These are phyloP conservation scores for Pelvicachromis taeniatus DNA, from an alignment of 2,113 vertebrate species.

Conservation along the genomic window DNA sequence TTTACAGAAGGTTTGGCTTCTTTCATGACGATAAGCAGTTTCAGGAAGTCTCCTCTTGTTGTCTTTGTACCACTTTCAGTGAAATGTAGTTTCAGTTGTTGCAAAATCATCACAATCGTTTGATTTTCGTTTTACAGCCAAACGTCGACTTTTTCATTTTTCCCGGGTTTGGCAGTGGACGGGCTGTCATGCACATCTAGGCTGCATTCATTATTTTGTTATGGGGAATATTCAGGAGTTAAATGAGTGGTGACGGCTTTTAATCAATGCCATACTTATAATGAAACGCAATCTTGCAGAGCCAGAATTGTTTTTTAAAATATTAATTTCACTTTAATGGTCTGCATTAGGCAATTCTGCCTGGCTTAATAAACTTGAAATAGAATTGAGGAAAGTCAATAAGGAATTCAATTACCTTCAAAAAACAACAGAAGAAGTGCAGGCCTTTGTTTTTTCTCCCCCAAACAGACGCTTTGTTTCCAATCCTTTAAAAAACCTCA, in stretches of 20 bases:
- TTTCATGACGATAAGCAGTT: not conserved
- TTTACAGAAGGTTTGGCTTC: not conserved
- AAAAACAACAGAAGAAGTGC: conserved; percentile 58
- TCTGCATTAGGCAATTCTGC: conserved; percentile 67
- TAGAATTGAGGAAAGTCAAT: conserved; percentile 76
- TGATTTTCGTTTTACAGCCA: not conserved
- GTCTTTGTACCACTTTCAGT: not conserved
- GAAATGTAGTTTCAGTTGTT: not conserved
- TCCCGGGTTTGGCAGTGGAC: conserved; percentile 19
- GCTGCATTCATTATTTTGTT: conserved; percentile 54
- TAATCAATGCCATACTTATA: conserved; percentile 69
- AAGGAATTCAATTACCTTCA: conserved; percentile 73
- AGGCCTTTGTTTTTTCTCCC: not conserved
- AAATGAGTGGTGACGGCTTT: conserved; percentile 68
- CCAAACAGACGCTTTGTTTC: not conserved
- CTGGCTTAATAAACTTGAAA: conserved; percentile 73
- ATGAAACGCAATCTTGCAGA: conserved; percentile 66
- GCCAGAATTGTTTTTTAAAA: conserved; percentile 65
- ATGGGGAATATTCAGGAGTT: conserved; percentile 47
- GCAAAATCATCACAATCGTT: not conserved
- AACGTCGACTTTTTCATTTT: too few species aligned
- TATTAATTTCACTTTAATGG: conserved; percentile 76
- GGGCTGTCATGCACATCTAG: conserved; percentile 49
- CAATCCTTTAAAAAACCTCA: conserved; percentile 25
- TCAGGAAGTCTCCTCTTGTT: not conserved